Evolutionary conservation across 30 jellyfish, hydroid and myxozoan species (phyloP), one percentile per base, ranked within the genome.

Genomic region (Aurelia sp.): DNA sequence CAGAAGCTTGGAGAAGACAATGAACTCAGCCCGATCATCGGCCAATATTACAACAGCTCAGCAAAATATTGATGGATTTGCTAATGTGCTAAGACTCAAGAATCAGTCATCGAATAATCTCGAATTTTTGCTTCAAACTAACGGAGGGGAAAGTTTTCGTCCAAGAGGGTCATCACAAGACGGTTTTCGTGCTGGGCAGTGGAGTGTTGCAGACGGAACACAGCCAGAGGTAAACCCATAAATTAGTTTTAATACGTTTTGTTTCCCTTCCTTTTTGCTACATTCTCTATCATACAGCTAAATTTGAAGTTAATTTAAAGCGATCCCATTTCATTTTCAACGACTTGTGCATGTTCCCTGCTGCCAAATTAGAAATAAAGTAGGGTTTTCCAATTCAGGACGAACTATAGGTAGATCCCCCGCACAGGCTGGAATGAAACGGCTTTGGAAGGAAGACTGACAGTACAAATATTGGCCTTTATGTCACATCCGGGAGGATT

Each of bases 191-290:
- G 61, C 71, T 71, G 91, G 86, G 40, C 90, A 87, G 78, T 87
- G 96, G 96, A 87, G 96, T 60, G 88, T 87, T 22, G 51, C 86
- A 55, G 96, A 87, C 80, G 87, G 79, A 35, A 33, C 90, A 11
- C 86, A 68, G 85, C 90, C 51, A 79, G 89, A 79, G 89, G 89
- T 79, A 65, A 37, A 53, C 71, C 27, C 21, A n/a, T 37, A 20
- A 44, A 13, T 44, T 64, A 0, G 18, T 21, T 21, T 9, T 1
- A 21, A 21, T n/a, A 0, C 21, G 19, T 21, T 64, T 37, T n/a
- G 8, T 64, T 37, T 64, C 33, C 52, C 21, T 21, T 21, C 41
- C 19, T 64, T 64, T 64, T 13, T 19, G 15, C 15, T 44, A 44
- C 55, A 44, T 44, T 44, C 10, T 10, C 55, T 44, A 44, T 44